Conservation (phyloP, 2,888 invertebrate species). For the Lymantria monacha region DNA sequence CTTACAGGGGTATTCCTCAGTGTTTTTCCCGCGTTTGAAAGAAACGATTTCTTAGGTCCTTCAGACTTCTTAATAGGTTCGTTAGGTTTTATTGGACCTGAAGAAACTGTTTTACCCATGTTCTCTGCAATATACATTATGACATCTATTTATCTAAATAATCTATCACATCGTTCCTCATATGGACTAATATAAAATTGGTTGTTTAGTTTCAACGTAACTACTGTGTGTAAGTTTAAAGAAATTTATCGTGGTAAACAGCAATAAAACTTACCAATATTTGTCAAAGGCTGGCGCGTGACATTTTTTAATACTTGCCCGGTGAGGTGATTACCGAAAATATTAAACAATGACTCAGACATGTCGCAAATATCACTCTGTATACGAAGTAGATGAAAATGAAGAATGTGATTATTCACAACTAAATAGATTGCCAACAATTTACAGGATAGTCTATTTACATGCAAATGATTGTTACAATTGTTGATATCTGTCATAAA, state of each 20-base stretch:
- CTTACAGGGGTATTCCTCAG: slow-evolving; percentile 60
- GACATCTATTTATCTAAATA: not conserved
- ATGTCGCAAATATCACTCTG: slow-evolving; percentile 31
- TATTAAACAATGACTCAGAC: slow-evolving; percentile 65
- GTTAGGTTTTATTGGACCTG: slow-evolving; percentile 62
- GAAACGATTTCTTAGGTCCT: slow-evolving; percentile 63
- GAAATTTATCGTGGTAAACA: not conserved
- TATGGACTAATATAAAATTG: no score
- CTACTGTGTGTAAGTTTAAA: not conserved
- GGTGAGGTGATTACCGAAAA: slow-evolving; percentile 64
- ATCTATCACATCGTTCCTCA: no score
- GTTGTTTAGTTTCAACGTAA: not conserved
- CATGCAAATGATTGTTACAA: no score
- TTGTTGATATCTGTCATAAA: no score
- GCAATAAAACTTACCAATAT: slow-evolving; percentile 52
- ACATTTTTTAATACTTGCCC: slow-evolving; percentile 59
- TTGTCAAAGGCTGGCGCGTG: slow-evolving; percentile 62
- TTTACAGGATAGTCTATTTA: no score
- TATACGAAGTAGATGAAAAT: no score
- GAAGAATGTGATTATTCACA: no score
- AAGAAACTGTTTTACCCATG: slow-evolving; percentile 58
- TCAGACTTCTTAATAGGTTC: slow-evolving; percentile 61
- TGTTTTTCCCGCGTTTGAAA: slow-evolving; percentile 65
- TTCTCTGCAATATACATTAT: slow-evolving; percentile 50
- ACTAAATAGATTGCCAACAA: no score